phyloP scores from a whole-genome alignment of 2,888 invertebrate species.

The Dicycla oo region DNA sequence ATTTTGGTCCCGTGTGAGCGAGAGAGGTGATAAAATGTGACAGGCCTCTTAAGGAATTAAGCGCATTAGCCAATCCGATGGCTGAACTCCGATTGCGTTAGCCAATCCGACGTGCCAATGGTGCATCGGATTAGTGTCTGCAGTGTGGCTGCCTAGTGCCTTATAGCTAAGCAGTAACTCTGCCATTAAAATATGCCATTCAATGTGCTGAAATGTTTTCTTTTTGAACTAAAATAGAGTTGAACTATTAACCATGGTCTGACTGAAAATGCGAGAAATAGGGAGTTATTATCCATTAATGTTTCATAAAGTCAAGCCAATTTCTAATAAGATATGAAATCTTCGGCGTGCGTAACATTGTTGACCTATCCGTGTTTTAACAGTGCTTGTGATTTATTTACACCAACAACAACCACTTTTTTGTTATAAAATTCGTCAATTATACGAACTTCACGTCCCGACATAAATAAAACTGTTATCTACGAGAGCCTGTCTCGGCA shows the following conservation, averaged over 20 bases:
- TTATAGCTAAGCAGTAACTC: slow-evolving; percentile 1
- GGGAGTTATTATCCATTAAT: neutral
- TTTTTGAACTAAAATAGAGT: neutral
- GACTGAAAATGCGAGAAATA: neutral
- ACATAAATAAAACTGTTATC: slow-evolving; percentile 22
- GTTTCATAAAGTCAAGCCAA: neutral
- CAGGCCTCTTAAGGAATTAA: too few relatives aligned
- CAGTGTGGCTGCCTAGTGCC: slow-evolving; percentile 1
- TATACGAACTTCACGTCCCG: neutral
- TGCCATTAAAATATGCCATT: neutral
- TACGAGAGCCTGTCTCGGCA: slow-evolving; percentile 9
- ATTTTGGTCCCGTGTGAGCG: too few relatives aligned
- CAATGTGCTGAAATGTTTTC: neutral
- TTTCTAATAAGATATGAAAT: too few relatives aligned
- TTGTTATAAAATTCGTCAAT: neutral
- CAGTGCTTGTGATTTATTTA: neutral
- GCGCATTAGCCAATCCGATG: slow-evolving; percentile 45
- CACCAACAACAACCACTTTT: neutral
- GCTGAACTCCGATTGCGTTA: slow-evolving; percentile 50
- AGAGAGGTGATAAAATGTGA: too few relatives aligned
- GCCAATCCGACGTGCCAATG: slow-evolving; percentile 43
- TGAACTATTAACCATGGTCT: neutral
- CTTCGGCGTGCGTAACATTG: neutral
- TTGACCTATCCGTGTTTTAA: neutral
- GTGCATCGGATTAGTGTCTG: slow-evolving; percentile 48